A percentile compares a stretch with the other conserved stretches of the same genome.
These are phyloP conservation scores for Yponomeuta cagnagella DNA, from an alignment of 2,888 invertebrate species.

Conservation along the genomic window DNA sequence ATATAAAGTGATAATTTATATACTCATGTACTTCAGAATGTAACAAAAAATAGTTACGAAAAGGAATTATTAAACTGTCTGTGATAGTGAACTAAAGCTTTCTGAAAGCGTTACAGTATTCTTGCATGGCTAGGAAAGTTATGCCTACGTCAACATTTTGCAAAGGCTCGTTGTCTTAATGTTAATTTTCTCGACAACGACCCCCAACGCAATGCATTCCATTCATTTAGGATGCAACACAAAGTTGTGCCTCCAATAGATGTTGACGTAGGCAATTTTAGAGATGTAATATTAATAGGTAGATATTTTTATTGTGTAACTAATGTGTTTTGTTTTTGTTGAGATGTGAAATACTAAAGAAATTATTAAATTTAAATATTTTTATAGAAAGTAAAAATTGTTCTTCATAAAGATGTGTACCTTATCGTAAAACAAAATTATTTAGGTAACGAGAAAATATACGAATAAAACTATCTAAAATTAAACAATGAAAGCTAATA, in stretches of 20 bases:
- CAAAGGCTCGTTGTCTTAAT: no score
- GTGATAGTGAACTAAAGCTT: slow-evolving; percentile 68
- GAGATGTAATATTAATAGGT: neutral
- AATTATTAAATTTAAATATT: slow-evolving; percentile 35
- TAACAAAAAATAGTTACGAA: neutral
- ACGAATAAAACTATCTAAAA: neutral
- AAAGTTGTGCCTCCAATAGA: no score
- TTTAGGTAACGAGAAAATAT: neutral
- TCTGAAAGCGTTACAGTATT: slow-evolving; percentile 63
- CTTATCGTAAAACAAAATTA: neutral
- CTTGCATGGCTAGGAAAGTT: slow-evolving; percentile 39
- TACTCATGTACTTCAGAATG: neutral
- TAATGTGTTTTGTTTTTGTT: slow-evolving; percentile 29
- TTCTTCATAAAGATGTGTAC: slow-evolving; percentile 1
- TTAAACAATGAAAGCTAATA: neutral
- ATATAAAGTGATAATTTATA: neutral
- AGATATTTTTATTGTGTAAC: slow-evolving; percentile 17
- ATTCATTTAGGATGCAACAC: no score
- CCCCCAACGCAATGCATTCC: no score
- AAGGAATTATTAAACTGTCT: slow-evolving; percentile 32
- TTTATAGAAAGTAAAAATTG: slow-evolving; percentile 34
- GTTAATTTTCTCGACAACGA: no score
- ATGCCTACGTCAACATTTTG: neutral
- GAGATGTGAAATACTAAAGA: slow-evolving; percentile 29
- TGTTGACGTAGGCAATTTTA: neutral